These are phyloP conservation scores for Pycnonotus jocosus DNA, from an alignment of 2,113 vertebrate species.

Conservation along the genomic window DNA sequence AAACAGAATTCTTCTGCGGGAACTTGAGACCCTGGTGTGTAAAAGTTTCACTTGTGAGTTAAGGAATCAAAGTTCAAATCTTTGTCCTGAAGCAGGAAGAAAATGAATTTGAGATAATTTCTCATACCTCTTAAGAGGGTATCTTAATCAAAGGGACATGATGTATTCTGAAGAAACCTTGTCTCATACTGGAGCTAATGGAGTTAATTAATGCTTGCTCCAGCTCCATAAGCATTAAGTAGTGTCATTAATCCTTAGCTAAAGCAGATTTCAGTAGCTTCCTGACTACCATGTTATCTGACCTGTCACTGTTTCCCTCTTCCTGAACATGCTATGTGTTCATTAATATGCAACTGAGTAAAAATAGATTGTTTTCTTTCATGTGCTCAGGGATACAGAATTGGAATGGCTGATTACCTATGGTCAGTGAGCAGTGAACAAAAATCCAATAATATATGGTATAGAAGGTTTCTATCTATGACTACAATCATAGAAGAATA, in stretches of 20 bases:
- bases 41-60: background rate
- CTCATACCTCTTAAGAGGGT: background rate
- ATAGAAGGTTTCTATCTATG: background rate
- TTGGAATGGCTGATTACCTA: background rate
- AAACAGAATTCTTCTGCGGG: background rate
- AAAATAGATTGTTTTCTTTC: background rate
- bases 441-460: background rate
- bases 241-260: background rate
- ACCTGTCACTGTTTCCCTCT: background rate
- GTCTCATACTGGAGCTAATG: background rate
- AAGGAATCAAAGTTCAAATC: background rate
- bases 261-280: background rate
- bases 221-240: background rate
- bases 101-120: background rate
- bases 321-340: background rate
- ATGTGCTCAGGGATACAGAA: background rate
- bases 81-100: background rate
- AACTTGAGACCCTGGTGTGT: background rate
- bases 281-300: background rate
- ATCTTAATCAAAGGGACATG: background rate
- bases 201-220: constrained; percentile 11
- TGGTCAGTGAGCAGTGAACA: background rate
- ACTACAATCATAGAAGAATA: background rate
- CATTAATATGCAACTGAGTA: background rate
- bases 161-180: background rate